phyloP scores from a whole-genome alignment of 2,113 vertebrate genomes.

The Rattus rattus region DNA sequence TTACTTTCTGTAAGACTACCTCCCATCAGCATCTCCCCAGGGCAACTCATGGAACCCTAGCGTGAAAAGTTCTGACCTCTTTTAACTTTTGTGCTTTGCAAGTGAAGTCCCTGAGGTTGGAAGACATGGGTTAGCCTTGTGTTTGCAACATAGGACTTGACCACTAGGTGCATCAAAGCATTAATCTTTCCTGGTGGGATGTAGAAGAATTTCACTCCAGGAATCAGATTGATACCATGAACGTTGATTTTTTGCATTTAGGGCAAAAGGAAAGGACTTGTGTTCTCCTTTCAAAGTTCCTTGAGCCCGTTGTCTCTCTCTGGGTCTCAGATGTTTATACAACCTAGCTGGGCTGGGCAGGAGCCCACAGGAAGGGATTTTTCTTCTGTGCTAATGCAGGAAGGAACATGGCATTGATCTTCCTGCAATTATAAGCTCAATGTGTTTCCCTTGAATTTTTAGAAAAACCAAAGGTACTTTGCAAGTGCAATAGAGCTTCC shows the following conservation, averaged over 20 bases:
- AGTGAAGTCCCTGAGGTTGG: not conserved
- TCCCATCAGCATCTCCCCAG: no score
- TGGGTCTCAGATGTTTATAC: not conserved
- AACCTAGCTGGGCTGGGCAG: not conserved
- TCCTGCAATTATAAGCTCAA: constrained; percentile 73
- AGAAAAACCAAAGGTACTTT: constrained; percentile 79
- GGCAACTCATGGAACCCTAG: not conserved
- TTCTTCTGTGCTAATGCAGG: constrained; percentile 67
- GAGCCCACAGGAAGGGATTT: constrained; percentile 55
- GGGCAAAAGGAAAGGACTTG: not conserved
- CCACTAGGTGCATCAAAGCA: not conserved
- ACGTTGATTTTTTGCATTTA: not conserved
- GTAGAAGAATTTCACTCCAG: not conserved
- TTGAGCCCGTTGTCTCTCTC: not conserved
- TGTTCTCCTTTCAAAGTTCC: not conserved
- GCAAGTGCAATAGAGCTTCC: constrained; percentile 79
- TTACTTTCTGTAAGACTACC: accelerated
- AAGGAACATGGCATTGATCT: constrained; percentile 73
- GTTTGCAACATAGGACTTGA: not conserved
- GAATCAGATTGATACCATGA: not conserved
- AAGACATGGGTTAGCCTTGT: not conserved
- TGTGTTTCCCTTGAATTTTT: constrained; percentile 80
- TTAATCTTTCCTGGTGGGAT: not conserved
- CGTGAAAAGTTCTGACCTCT: not conserved
- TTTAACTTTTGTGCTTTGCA: not conserved